Evolutionary conservation across 2,113 vertebrate species (phyloP).

Genomic region (Beaufortia kweichowensis): DNA sequence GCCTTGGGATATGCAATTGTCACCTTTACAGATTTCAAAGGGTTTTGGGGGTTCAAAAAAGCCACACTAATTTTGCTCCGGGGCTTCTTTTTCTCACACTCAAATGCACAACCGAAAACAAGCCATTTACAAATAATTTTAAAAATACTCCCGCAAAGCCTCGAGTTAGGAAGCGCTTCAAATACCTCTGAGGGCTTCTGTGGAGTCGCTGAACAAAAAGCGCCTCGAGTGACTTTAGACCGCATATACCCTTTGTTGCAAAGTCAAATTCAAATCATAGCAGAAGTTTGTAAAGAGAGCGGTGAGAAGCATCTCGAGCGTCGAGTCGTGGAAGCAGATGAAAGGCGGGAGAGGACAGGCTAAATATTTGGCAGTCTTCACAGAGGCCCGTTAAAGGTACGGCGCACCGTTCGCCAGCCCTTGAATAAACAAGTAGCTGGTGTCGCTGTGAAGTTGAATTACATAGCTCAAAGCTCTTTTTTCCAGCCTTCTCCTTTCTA

Average conservation of each 20-base stretch:
- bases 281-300: conserved; percentile 59
- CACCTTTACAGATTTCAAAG: conserved; percentile 16
- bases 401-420: conserved; percentile 67
- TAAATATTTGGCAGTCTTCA: conserved; percentile 66
- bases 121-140: conserved; percentile 31
- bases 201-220: conserved; percentile 40
- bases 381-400: conserved; percentile 74
- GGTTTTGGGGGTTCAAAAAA: not conserved
- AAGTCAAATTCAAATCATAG: conserved; percentile 60
- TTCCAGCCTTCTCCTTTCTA: conserved; percentile 84
- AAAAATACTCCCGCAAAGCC: not conserved
- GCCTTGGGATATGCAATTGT: conserved; percentile 7
- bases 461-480: conserved; percentile 92
- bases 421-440: conserved; percentile 90
- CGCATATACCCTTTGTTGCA: conserved; percentile 48
- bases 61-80: not conserved
- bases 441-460: conserved; percentile 94
- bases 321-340: conserved; percentile 52
- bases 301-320: conserved; percentile 54
- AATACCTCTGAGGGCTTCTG: conserved; percentile 11
- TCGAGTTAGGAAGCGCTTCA: conserved; percentile 24
- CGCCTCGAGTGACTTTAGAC: conserved; percentile 46
- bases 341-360: conserved; percentile 45
- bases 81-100: conserved; percentile 2
- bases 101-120: not conserved